Evolutionary conservation across 2,113 vertebrate species (phyloP), one percentile per base, ranked within the genome.

Genomic region (Cyphomyrus discorhynchus): DNA sequence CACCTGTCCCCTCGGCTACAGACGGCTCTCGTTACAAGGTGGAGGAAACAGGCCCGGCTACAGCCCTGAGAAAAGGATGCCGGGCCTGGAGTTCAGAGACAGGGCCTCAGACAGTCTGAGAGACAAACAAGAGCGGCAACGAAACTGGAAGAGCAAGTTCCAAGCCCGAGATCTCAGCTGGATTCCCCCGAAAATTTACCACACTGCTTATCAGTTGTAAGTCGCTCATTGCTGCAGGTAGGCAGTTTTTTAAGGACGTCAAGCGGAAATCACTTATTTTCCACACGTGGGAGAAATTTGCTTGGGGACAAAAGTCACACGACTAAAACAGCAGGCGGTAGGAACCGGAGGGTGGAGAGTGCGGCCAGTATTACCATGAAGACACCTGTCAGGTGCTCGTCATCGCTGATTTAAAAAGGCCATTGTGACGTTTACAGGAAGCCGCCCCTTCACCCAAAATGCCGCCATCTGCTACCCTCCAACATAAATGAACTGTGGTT

Each of bases 201-300:
- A 0, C 50, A 86, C 83, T 9, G 85, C 62, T 74, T 86, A 27
- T 66, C 88, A 52, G 24, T 56, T 90, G 70, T 21, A 90, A 11
- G 42, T 39, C 13, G 47, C 2, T 82, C 49, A n/a, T 56, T 27
- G 39, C 49, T 46, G 45, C 52, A 70, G 56, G 46, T 82, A 85
- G 85, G 82, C 31, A 7, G 21, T 83, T 89, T 89, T 52, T 77
- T 50, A 50, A 31, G 42, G 31, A 80, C 21, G 53, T 56, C 89
- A 80, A 88, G 52, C 11, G 62, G 66, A 87, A 90, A 53, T 42
- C 9, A 5, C 56, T 87, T 47, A 80, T 90, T 90, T 50, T 58
- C 88, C 47, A 19, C 49, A 6, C 46, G 45, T 39, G 24, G 31
- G 46, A 53, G 62, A 46, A 70, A 47, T 77, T 90, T 88, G 89